Base-by-base conservation (phyloP, 2,797 vertebrate species). In the Centropyge bicolor region DNA sequence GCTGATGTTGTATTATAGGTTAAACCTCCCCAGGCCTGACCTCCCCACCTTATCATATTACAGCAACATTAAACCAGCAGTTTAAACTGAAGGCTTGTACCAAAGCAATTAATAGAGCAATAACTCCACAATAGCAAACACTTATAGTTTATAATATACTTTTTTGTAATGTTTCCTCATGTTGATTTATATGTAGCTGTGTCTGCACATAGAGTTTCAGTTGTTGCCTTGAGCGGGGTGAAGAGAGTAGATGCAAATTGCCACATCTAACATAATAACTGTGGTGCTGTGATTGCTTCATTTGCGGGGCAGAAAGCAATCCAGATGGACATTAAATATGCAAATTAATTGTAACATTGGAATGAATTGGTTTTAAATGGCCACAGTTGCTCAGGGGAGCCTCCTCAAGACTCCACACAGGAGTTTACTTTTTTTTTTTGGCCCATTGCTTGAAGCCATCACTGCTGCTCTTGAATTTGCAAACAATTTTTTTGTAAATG, bases 251-350 rank as follows among this genome's bases (percentile, higher is more conserved):
- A 66, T 0, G 24, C 46, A 75, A 80, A 76, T 81, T 9, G 70
- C 19, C 36, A 51, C 22, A 45, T 57, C 63, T 57, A 61, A 71
- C 11, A 13, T 70, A 31, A 65, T 76, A n/a, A 59, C 41, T 65
- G 13, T 10, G 8, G 24, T 24, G 59, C 22, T 48, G 38, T n/a
- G 38, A 81, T 73, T 76, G 64, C 38, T 41, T 75, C 49, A 66
- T 55, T 51, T 68, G 6, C 59, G 66, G n/a, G 13, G 45, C 8
- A 27, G 13, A 22, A 8, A 67, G 72, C 38, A 41, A 78, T 62
- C 84, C 46, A 77, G 54, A 75, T 8, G n/a, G 46, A 40, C 57
- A 64, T 78, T 38, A 77, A 82, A 80, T 75, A 82, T 78, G 49
- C 54, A 74, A 76, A 83, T 84, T 8, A 63, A 59, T 56, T 51